Evolutionary conservation across 2,797 vertebrate species (phyloP).

Genomic region (Macropodus opercularis): DNA sequence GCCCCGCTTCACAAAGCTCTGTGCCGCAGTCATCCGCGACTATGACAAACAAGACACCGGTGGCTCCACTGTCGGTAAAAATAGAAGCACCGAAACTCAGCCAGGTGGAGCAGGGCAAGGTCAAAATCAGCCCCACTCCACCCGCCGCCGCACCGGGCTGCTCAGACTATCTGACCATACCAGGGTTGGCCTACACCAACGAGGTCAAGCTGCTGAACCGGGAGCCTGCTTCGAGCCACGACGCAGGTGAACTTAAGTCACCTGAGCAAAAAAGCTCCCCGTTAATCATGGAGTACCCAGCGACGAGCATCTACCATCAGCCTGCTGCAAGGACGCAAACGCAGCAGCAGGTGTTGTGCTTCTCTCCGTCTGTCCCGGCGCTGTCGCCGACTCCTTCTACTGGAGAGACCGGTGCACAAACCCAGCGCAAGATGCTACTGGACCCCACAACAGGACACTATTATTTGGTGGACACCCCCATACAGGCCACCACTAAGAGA

Average conservation of each 20-base stretch:
- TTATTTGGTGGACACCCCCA: constrained; percentile 93
- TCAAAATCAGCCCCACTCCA: constrained; percentile 51
- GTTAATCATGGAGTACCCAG: constrained; percentile 69
- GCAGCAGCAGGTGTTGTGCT: constrained; percentile 77
- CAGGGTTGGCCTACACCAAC: constrained; percentile 75
- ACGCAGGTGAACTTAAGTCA: constrained; percentile 41
- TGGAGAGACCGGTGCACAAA: constrained; percentile 77
- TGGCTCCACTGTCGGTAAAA: constrained; percentile 72
- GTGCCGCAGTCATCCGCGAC: constrained; percentile 43
- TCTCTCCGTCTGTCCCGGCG: constrained; percentile 76
- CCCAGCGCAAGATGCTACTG: constrained; percentile 93
- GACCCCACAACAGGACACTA: constrained; percentile 94
- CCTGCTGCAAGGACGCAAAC: constrained; percentile 71
- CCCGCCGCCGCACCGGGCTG: constrained; percentile 46
- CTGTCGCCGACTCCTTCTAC: constrained; percentile 64
- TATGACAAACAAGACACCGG: constrained; percentile 53
- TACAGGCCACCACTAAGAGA: constrained; percentile 86
- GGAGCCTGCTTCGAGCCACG: constrained; percentile 20
- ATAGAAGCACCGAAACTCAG: constrained; percentile 66
- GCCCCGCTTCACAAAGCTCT: constrained; percentile 47
- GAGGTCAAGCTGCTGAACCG: constrained; percentile 59
- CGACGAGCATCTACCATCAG: constrained; percentile 82
- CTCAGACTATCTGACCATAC: constrained; percentile 88
- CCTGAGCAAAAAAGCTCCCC: constrained; percentile 70
- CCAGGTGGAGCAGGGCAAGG: constrained; percentile 62